A percentile compares a stretch with the other conserved stretches of the same genome.
Evolutionary conservation across 2,797 vertebrate genomes (phyloP).

Genomic region (Galagoides demidoff): DNA sequence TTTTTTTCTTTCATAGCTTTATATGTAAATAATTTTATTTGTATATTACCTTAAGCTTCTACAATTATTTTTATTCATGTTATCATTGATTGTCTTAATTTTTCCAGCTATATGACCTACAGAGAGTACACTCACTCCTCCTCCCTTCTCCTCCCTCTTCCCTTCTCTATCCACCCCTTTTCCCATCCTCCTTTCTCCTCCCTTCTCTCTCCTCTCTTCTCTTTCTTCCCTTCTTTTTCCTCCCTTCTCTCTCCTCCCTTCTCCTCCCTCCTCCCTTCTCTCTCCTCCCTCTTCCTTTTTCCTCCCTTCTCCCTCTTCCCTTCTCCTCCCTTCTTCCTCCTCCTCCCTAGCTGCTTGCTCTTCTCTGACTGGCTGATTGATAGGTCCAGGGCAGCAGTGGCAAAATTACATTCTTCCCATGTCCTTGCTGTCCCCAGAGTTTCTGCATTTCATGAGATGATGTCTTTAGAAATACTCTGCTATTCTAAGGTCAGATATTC

Average conservation of each 20-base stretch:
- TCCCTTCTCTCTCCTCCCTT: too few relatives aligned
- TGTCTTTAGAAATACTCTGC: not conserved
- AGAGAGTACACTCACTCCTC: not conserved
- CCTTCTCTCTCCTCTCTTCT: too few relatives aligned
- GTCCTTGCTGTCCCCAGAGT: fast-evolving
- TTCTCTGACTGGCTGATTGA: not conserved
- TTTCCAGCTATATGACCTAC: not conserved
- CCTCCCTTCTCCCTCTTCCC: too few relatives aligned
- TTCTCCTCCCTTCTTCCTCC: too few relatives aligned
- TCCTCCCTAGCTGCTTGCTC: not conserved
- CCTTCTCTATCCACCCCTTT: too few relatives aligned
- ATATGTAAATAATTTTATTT: not conserved
- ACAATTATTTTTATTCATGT: not conserved
- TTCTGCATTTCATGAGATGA: not conserved
- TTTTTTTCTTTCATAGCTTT: not conserved
- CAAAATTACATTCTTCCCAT: fast-evolving
- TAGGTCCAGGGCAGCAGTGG: not conserved
- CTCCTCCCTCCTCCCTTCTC: too few relatives aligned
- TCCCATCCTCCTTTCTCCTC: not conserved
- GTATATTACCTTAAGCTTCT: not conserved
- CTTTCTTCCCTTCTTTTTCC: not conserved
- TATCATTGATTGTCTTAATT: not conserved
- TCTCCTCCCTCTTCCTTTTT: not conserved
- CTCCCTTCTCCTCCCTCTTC: too few relatives aligned
- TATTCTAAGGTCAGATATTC: not conserved